These are phyloP conservation scores for Rallus limicola DNA, from an alignment of 2,113 vertebrate species.

Conservation along the genomic window DNA sequence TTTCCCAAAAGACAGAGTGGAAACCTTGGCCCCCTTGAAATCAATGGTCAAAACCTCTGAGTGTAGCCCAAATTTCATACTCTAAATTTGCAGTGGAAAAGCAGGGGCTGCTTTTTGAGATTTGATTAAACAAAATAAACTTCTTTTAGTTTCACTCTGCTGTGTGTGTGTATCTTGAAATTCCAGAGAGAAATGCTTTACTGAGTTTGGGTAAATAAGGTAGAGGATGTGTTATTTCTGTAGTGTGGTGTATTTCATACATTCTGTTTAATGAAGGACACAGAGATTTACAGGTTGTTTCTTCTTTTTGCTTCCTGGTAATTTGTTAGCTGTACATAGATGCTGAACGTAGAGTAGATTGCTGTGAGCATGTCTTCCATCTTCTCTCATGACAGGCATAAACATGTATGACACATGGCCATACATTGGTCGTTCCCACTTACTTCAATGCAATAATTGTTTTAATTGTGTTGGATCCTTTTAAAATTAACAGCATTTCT, in stretches of 20 bases:
- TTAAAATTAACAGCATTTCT: neutral
- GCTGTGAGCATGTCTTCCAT: neutral
- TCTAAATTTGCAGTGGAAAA: neutral
- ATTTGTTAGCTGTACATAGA: neutral
- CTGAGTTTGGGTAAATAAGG: neutral
- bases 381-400: neutral
- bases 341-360: neutral
- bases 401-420: neutral
- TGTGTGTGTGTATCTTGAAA: accelerated
- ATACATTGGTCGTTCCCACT: neutral
- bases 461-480: constrained; percentile 21
- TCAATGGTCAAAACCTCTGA: neutral
- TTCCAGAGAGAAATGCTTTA: neutral
- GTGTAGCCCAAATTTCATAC: neutral
- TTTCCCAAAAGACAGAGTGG: neutral
- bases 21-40: neutral
- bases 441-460: neutral
- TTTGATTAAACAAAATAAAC: neutral
- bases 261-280: neutral
- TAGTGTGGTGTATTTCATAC: neutral
- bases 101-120: neutral
- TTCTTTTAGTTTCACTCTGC: neutral
- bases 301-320: neutral
- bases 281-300: neutral
- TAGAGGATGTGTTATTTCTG: neutral